These are phyloP conservation scores for Brachyalestes nurse DNA, from an alignment of 2,797 vertebrate genomes.

Conservation along the genomic window DNA sequence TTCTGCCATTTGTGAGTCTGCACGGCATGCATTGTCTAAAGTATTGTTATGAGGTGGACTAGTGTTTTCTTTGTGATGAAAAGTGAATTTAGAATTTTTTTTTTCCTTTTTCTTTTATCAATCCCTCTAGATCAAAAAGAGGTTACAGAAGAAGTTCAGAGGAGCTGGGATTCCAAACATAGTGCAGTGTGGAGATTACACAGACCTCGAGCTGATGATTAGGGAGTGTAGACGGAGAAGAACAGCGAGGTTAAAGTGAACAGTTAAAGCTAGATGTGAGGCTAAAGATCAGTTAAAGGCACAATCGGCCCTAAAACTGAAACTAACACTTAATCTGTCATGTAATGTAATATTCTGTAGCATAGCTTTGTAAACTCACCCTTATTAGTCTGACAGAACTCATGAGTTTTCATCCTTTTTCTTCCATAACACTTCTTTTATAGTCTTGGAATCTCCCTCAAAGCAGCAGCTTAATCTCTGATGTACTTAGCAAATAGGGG, in stretches of 20 bases:
- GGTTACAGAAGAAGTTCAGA: not conserved
- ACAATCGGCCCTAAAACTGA: not conserved
- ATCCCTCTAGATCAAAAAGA: not conserved
- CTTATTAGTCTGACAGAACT: too few relatives aligned
- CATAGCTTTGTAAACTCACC: too few relatives aligned
- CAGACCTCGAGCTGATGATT: not conserved
- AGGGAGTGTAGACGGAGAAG: not conserved
- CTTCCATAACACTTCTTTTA: too few relatives aligned
- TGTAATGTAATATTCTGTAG: too few relatives aligned
- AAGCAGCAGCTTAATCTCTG: too few relatives aligned
- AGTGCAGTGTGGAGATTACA: not conserved
- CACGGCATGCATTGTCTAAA: not conserved
- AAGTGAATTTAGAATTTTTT: not conserved
- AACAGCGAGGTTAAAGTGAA: not conserved
- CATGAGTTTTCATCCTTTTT: too few relatives aligned
- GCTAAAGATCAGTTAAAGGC: not conserved
- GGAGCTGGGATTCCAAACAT: not conserved
- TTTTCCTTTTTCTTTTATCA: not conserved
- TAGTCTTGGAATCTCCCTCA: too few relatives aligned
- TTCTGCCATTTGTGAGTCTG: not conserved
- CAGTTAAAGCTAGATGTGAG: slow-evolving; percentile 1
- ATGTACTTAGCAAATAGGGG: too few relatives aligned
- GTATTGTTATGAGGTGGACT: not conserved
- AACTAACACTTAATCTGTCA: not conserved
- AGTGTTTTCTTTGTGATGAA: not conserved